A percentile compares a stretch with the other conserved stretches of the same genome.
Conservation (phyloP, 2,888 invertebrate species). For the Crossocerus cetratus region DNA sequence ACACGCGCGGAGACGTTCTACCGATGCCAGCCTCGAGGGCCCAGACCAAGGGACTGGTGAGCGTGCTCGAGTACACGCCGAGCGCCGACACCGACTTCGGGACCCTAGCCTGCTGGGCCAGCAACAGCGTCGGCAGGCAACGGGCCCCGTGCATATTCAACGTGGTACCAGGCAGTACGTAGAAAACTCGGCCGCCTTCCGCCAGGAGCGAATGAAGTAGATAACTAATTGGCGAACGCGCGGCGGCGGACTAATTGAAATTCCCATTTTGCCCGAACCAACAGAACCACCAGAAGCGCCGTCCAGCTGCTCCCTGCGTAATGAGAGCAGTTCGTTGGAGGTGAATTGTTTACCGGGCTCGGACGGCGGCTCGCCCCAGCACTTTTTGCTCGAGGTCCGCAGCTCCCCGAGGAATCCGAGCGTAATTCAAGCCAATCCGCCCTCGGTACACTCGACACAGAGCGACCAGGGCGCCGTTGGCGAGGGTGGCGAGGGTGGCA, state of each 20-base stretch:
- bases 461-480: conserved; percentile 62
- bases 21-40: conserved; percentile 83
- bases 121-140: conserved; percentile 90
- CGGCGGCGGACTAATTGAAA: background rate
- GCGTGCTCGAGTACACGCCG: conserved; percentile 80
- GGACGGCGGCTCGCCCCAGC: conserved; percentile 89
- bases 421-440: conserved; percentile 67
- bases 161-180: conserved; percentile 87
- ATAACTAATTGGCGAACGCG: background rate
- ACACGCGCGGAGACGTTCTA: conserved; percentile 84
- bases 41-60: conserved; percentile 78
- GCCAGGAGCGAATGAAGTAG: background rate
- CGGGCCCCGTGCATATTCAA: conserved; percentile 89
- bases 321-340: conserved; percentile 83
- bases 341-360: conserved; percentile 87
- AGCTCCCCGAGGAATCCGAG: conserved; percentile 64
- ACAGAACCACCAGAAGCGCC: conserved; percentile 88
- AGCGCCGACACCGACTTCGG: conserved; percentile 83
- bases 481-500: conserved; percentile 31
- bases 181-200: background rate
- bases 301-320: conserved; percentile 84
- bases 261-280: conserved; percentile 59
- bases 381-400: conserved; percentile 87
- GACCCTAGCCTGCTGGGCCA: conserved; percentile 92
- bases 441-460: conserved; percentile 74